Base-by-base conservation (phyloP, 2,113 vertebrate species). In the Gnathonemus echidnorhynchus region DNA sequence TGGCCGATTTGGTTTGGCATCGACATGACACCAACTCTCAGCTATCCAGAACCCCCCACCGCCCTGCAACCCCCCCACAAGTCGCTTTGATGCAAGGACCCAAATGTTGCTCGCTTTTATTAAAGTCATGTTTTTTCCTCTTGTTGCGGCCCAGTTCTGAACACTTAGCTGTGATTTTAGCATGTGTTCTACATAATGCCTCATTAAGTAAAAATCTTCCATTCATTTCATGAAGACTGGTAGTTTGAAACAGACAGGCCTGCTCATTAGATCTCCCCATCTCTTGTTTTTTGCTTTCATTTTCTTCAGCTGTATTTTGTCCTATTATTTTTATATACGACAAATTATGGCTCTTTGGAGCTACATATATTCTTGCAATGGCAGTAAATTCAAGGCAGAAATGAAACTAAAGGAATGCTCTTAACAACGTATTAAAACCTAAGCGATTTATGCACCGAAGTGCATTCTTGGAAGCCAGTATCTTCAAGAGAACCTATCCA, bases 1-100 rank as follows among this genome's bases (percentile, higher is more conserved):
- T 96, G 96, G 96, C 95, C 96, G 95, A 92, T 97, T 97, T 96
- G 95, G 94, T 96, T 97, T 98, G 96, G 97, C 95, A 96, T 94
- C 92, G 93, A 92, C 93, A 92, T 94, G 94, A 95, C 96, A 96
- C 95, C 93, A 96, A 96, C 96, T 96, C 95, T 96, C 96, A 95
- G 95, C 97, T 97, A 96, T 96, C 95, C 95, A 95, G 94, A 95
- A 92, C 94, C 94, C 93, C 94, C 77, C 17, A 31, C 35, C 31
- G 1, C 77, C 70, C 70, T 1, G 5, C 27, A 5, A 6, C 35
- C 27, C 77, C 77, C 77, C 27, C 35, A 10, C 95, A 97, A 95
- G 95, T 94, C 90, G 93, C 96, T 97, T 97, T 97, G 95, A 97
- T 95, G 94, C 94, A 90, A 93, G 90, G 95, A 95, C 95, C 94